These are phyloP conservation scores for Siniperca knerii DNA, from an alignment of 2,113 vertebrate species.

Conservation along the genomic window DNA sequence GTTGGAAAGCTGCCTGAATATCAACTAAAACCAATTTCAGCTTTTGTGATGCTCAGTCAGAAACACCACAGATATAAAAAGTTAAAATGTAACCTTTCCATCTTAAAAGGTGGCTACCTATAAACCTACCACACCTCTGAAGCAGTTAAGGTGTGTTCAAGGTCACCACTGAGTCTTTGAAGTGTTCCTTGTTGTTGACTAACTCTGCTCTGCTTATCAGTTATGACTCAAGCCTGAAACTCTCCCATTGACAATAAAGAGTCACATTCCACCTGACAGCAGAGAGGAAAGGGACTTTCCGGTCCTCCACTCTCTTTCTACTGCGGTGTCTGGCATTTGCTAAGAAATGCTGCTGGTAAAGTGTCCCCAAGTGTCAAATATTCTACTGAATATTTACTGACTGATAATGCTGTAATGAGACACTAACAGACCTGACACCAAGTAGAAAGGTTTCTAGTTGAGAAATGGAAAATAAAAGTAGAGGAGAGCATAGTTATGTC, in stretches of 20 bases:
- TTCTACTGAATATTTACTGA: slow-evolving; percentile 4
- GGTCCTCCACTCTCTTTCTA: slow-evolving; percentile 52
- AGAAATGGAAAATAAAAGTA: slow-evolving; percentile 19
- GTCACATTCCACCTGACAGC: slow-evolving; percentile 74
- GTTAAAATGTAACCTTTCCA: background rate
- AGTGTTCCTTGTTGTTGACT: slow-evolving; percentile 29
- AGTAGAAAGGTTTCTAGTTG: background rate
- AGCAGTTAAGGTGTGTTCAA: slow-evolving; percentile 61
- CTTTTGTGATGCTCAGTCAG: background rate
- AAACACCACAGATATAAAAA: background rate
- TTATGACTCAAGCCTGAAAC: slow-evolving; percentile 55
- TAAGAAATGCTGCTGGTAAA: slow-evolving; percentile 29
- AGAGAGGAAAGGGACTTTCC: slow-evolving; percentile 75
- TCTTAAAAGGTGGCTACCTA: too few relatives aligned
- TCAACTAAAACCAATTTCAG: background rate
- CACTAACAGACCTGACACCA: background rate
- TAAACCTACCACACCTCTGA: slow-evolving; percentile 41
- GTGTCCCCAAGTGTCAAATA: slow-evolving; percentile 10
- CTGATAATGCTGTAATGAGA: background rate
- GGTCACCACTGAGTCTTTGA: slow-evolving; percentile 36
- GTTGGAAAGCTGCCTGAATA: background rate
- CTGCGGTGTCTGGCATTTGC: slow-evolving; percentile 56
- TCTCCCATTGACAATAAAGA: slow-evolving; percentile 47
- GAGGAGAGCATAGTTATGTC: slow-evolving; percentile 41
- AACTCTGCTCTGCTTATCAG: slow-evolving; percentile 60